Evolutionary conservation across 2,797 vertebrate genomes (phyloP).

Genomic region (Prunella strophiata): DNA sequence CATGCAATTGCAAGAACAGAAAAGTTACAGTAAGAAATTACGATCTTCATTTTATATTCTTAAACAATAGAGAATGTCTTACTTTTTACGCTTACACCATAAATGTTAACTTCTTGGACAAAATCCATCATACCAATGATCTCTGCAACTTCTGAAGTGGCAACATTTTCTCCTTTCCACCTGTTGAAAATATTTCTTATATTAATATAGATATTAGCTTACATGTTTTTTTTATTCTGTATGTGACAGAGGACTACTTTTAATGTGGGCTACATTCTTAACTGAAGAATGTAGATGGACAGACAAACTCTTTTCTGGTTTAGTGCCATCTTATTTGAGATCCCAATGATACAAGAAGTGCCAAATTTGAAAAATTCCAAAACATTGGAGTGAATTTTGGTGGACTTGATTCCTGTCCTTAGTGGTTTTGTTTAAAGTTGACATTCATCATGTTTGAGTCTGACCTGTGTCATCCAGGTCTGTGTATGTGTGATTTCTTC

Average conservation of each 20-base stretch:
- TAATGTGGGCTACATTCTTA: background rate
- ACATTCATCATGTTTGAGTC: background rate
- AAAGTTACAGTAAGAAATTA: background rate
- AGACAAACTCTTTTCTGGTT: background rate
- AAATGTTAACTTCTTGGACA: conserved; percentile 40
- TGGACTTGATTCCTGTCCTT: background rate
- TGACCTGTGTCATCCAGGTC: background rate
- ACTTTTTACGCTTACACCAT: background rate
- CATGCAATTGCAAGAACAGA: background rate
- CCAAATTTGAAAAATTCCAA: background rate
- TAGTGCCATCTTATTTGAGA: background rate
- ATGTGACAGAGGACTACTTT: background rate
- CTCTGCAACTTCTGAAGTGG: conserved; percentile 7
- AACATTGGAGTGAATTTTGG: background rate
- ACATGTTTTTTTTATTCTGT: background rate
- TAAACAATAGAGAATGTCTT: background rate
- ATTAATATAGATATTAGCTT: background rate
- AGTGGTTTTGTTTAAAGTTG: background rate
- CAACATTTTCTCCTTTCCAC: conserved; percentile 66
- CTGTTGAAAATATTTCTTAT: background rate
- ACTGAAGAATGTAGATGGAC: background rate
- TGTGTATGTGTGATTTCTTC: background rate
- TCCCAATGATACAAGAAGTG: background rate
- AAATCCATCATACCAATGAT: conserved; percentile 26
- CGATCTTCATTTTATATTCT: background rate